phyloP scores from a whole-genome alignment of 2,888 invertebrate species.

The Chouioia cunea region DNA sequence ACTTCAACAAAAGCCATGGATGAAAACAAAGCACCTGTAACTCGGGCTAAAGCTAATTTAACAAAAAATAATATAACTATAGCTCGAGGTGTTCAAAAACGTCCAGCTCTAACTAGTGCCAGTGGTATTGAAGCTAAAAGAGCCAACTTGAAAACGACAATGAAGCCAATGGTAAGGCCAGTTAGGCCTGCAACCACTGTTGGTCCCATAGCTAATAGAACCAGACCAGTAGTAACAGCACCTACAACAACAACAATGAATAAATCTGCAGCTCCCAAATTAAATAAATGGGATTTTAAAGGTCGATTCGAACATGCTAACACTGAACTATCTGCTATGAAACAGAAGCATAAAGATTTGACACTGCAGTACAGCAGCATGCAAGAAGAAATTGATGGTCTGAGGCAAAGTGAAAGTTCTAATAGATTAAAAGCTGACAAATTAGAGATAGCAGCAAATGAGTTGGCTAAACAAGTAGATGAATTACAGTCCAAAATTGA shows the following conservation, averaged over 20 bases:
- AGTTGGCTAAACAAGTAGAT: slow-evolving; percentile 74
- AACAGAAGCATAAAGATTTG: slow-evolving; percentile 77
- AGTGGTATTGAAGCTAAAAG: slow-evolving; percentile 54
- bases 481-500: slow-evolving; percentile 71
- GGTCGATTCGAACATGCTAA: slow-evolving; percentile 62
- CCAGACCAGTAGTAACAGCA: slow-evolving; percentile 13
- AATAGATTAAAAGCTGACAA: slow-evolving; percentile 53
- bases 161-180: slow-evolving; percentile 48
- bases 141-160: slow-evolving; percentile 51
- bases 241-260: slow-evolving; percentile 46
- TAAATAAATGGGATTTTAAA: slow-evolving; percentile 63
- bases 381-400: slow-evolving; percentile 50
- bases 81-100: slow-evolving; percentile 54
- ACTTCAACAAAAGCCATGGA: slow-evolving; percentile 51
- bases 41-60: slow-evolving; percentile 55
- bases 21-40: slow-evolving; percentile 56
- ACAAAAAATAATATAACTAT: slow-evolving; percentile 40
- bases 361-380: slow-evolving; percentile 52
- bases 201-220: slow-evolving; percentile 59
- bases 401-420: slow-evolving; percentile 51
- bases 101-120: slow-evolving; percentile 51
- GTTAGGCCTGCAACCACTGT: slow-evolving; percentile 59
- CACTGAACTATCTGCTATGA: slow-evolving; percentile 74
- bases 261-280: slow-evolving; percentile 50
- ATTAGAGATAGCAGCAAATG: slow-evolving; percentile 60